Evolutionary conservation across 2,797 vertebrate genomes (phyloP).

Genomic region (Sebastiscus albofasciatus): DNA sequence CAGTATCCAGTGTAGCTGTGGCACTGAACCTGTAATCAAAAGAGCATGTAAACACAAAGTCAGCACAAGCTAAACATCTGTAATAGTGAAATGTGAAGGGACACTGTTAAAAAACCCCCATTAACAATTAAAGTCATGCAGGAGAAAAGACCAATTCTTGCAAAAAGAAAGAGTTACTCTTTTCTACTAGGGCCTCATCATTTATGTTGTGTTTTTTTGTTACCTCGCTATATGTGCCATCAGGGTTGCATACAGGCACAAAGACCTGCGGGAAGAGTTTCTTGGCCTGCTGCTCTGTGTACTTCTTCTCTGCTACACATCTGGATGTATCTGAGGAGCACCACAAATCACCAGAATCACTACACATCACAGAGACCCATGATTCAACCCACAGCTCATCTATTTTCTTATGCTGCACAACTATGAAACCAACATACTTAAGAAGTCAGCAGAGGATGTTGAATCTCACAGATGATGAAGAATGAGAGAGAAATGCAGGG

Average conservation of each 20-base stretch:
- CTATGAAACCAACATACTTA: slow-evolving; percentile 44
- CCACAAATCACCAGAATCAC: slow-evolving; percentile 72
- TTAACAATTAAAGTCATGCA: neutral
- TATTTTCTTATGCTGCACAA: slow-evolving; percentile 55
- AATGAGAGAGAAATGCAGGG: slow-evolving; percentile 48
- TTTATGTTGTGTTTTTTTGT: slow-evolving; percentile 23
- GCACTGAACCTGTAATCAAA: slow-evolving; percentile 90
- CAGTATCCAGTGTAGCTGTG: slow-evolving; percentile 99
- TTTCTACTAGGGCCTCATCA: neutral
- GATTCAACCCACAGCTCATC: slow-evolving; percentile 47
- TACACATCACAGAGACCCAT: slow-evolving; percentile 53
- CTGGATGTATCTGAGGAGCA: slow-evolving; percentile 91
- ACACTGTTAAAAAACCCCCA: neutral
- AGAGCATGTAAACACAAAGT: slow-evolving; percentile 21
- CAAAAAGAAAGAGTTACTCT: neutral
- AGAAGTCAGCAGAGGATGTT: slow-evolving; percentile 52
- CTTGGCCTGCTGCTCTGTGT: slow-evolving; percentile 97
- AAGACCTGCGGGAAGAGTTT: slow-evolving; percentile 96
- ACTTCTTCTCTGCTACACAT: slow-evolving; percentile 97
- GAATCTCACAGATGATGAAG: slow-evolving; percentile 53
- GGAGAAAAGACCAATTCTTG: neutral
- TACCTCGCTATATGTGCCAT: slow-evolving; percentile 97
- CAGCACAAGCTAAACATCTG: neutral
- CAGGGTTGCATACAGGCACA: slow-evolving; percentile 94
- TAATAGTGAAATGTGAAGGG: neutral